Evolutionary conservation across 2,797 vertebrate genomes (phyloP).

Genomic region (Anas bahamensis): DNA sequence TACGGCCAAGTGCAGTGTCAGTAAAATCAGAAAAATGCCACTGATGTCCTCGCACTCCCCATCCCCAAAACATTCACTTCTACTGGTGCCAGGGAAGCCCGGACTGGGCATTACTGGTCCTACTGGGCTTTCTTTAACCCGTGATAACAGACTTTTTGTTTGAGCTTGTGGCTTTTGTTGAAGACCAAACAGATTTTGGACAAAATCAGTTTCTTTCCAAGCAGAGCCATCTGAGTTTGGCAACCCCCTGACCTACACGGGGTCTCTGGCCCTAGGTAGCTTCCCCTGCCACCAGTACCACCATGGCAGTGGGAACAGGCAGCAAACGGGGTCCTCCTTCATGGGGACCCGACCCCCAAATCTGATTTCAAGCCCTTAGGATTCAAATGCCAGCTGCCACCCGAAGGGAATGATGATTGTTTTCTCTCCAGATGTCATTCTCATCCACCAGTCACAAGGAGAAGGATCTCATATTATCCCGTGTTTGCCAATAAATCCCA

Average conservation of each 20-base stretch:
- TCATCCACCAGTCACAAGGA: constrained; percentile 29
- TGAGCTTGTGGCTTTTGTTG: not conserved
- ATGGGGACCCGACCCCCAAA: not conserved
- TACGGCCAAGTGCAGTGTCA: not conserved
- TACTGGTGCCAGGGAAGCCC: not conserved
- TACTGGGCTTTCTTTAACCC: not conserved
- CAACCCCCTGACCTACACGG: not conserved
- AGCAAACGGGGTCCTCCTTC: not conserved
- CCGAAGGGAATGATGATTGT: constrained; percentile 9
- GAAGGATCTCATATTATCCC: not conserved
- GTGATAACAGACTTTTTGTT: not conserved
- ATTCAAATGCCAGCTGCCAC: constrained; percentile 13
- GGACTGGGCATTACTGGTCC: not conserved
- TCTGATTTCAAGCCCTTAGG: not conserved
- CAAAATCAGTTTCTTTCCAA: not conserved
- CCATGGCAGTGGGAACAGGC: accelerated
- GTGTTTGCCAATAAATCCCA: not conserved
- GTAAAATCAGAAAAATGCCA: not conserved
- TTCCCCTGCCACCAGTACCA: not conserved
- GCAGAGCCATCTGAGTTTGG: not conserved
- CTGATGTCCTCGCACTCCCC: not conserved
- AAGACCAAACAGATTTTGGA: not conserved
- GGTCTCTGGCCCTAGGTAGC: not conserved
- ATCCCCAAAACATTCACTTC: not conserved
- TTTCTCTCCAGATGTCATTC: constrained; percentile 40